Evolutionary conservation across 1,140 invertebrate species (phyloP), one percentile per base, ranked within the genome.

Genomic region (Pogonomyrmex barbatus): DNA sequence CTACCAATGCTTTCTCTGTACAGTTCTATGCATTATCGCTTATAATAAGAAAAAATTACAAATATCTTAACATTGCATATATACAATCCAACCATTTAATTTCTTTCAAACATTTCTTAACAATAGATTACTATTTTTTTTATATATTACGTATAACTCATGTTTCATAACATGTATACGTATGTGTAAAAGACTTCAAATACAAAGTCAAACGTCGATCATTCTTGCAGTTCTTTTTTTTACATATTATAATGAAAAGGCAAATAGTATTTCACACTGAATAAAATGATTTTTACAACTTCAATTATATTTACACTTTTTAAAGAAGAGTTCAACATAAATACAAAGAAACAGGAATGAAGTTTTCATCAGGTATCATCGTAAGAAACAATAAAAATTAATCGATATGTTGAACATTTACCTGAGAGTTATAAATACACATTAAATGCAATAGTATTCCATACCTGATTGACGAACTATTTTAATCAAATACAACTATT

Each of bases 291-390:
- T 79, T 54, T 62, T 81, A 62, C 67, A 42, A 45, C 63, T 73
- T 81, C 45, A 45, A 60, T 62, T 63, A 54, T 89, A 89, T 89
- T 86, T 89, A 89, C 76, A 89, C 39, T 85, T 73, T 78, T 42
- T 45, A 58, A 10, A 50, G 4, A 56, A 71, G 4, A 82, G 39
- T 71, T 73, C 17, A 17, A 73, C 24, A 73, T 14, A 71, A 71
- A 56, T 81, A 58, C 24, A 79, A 42, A 24, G 12, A 71, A 81
- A 45, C 5, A 82, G 52, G 39, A 58, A 82, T 71, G 39, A 81
- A 54, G 14, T 47, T 63, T 50, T 70, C 24, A 47, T 65, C 2
- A 33, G 39, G 30, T 73, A 73, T 60, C 30, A 14, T n/a, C 39
- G 33, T 36, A 71, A 58, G 17, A 12, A 78, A 82, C 56, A 45